Evolutionary conservation across 1,140 invertebrate species (phyloP), one percentile per base, ranked within the genome.

Genomic region (Drosophila lini): DNA sequence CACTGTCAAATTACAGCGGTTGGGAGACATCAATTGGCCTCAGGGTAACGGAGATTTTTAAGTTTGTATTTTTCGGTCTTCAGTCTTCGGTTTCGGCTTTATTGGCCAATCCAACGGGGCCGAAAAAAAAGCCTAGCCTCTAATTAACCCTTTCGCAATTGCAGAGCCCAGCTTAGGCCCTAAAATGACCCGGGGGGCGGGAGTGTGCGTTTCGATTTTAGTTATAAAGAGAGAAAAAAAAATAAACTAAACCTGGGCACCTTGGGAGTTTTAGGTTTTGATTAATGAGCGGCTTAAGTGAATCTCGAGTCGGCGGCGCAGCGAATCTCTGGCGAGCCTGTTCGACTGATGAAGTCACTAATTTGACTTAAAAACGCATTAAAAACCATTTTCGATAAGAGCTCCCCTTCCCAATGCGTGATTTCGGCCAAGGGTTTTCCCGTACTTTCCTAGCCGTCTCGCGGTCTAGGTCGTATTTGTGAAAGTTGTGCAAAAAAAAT

Each of bases 301-400:
- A 89, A 84, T 71, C 80, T 60, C 80, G 36, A 47, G 52, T 55
- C 52, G 52, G 52, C 34, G 34, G 32, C 32, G 31, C 48, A 50
- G 53, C 45, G 64, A 64, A 76, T 68, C 67, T 69, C 28, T 19
- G 48, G 28, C 52, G 69, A 81, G 74, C 64, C 60, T 88, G 68
- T 65, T 47, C 48, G 47, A 78, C 84, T 89, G 84, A 89, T 88
- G 84, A 88, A 89, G 84, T 86, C 84, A 84, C 84, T 88, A 88
- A 88, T 88, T 88, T 88, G 84, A 80, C 80, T 88, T 88, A 88
- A 88, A 88, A 88, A 88, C 84, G 84, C 84, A 88, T 88, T 88
- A 88, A 88, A 88, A 89, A 73, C 84, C 84, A 88, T 89, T 88
- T 88, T 88, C 83, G 84, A 89, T 84, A 84, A 88, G 82, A 89